Percentiles rank a stretch among this genome's conserved stretches.
Evolutionary conservation across 2,888 invertebrate species (phyloP).

Genomic region (Apamea epomidion): DNA sequence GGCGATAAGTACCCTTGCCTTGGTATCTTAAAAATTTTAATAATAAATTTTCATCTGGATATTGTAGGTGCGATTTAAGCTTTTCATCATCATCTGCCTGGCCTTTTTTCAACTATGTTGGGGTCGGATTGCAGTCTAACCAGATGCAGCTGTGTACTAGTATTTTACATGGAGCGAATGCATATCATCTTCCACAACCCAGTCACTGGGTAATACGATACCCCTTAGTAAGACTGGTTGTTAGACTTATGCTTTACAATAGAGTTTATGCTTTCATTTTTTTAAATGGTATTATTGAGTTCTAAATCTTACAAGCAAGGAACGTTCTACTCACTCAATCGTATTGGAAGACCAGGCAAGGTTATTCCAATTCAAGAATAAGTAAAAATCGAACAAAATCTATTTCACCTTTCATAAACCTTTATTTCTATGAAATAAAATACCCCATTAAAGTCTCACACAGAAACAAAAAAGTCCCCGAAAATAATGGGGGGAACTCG

Average conservation of each 20-base stretch:
- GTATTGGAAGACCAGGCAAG: not conserved
- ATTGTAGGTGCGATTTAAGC: not conserved
- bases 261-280: not conserved
- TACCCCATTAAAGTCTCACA: slow-evolving; percentile 22
- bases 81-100: not conserved
- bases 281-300: not conserved
- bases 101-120: not conserved
- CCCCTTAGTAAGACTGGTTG: not conserved
- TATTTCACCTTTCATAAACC: slow-evolving; percentile 10
- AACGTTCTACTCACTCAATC: not conserved
- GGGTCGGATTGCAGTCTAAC: not conserved
- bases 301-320: not conserved
- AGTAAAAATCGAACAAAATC: not conserved
- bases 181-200: too few relatives aligned
- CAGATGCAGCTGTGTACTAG: not conserved
- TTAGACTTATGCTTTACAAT: not conserved
- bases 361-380: slow-evolving; percentile 5
- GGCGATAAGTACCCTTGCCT: not conserved
- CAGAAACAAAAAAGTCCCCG: slow-evolving; percentile 47
- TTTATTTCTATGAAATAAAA: slow-evolving; percentile 33
- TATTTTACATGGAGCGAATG: too few relatives aligned
- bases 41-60: not conserved
- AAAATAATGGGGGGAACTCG: slow-evolving; percentile 59
- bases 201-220: not conserved
- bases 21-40: not conserved